Conservation (phyloP, 2,797 vertebrate genomes). For the Capromys pilorides region DNA sequence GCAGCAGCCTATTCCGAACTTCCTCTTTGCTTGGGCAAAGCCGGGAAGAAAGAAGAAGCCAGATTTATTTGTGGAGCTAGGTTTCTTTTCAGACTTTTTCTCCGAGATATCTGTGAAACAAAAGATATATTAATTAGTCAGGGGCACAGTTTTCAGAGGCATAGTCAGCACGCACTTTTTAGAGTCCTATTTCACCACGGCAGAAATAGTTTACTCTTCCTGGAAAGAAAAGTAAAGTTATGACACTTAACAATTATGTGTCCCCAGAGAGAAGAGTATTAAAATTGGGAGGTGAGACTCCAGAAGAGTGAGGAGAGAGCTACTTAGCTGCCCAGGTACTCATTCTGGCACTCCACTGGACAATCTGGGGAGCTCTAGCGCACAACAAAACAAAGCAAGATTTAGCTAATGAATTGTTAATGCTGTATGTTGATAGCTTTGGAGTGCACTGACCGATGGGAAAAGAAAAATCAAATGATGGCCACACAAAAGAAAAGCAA, state of each 20-base stretch:
- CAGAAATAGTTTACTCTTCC: not conserved
- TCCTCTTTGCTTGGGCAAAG: not conserved
- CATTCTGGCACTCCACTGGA: not conserved
- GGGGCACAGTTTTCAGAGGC: not conserved
- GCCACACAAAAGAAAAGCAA: constrained; percentile 28
- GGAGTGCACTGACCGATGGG: not conserved
- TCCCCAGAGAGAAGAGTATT: not conserved
- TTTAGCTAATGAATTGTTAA: not conserved
- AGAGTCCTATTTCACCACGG: not conserved
- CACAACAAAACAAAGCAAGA: not conserved
- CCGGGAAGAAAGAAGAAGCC: constrained; percentile 55
- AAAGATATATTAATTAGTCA: constrained; percentile 1
- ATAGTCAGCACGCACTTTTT: not conserved
- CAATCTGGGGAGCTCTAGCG: not conserved
- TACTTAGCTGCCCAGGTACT: not conserved
- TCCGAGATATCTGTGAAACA: constrained; percentile 65
- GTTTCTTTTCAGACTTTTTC: constrained; percentile 62
- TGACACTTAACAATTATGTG: not conserved
- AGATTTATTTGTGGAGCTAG: constrained; percentile 63
- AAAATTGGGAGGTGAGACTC: not conserved
- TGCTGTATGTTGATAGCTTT: not conserved
- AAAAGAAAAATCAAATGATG: not conserved
- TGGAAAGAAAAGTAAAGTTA: not conserved
- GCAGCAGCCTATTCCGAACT: constrained; percentile 23
- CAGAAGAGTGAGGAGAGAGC: not conserved